phyloP scores from a whole-genome alignment of 2,888 invertebrate genomes.

The Lepetodrilus schrolli region DNA sequence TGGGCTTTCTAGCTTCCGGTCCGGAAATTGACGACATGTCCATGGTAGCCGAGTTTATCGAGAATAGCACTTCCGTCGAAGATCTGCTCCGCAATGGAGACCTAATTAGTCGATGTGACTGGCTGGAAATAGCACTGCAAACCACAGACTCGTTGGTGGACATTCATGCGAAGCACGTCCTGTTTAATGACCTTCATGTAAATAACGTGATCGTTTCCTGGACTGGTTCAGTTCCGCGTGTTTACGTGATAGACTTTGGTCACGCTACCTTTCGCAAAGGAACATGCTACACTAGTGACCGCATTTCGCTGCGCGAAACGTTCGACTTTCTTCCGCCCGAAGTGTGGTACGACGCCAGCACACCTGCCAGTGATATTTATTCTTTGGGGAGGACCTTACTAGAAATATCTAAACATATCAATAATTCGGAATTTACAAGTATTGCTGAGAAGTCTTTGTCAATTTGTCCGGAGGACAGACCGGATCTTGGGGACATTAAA shows the following conservation, averaged over 20 bases:
- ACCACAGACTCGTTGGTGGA: not conserved
- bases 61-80: not conserved
- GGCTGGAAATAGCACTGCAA: not conserved
- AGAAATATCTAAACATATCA: not conserved
- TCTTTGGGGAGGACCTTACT: not conserved
- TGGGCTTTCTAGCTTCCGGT: not conserved
- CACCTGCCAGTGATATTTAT: not conserved
- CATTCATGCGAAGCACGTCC: not conserved
- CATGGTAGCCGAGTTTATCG: not conserved
- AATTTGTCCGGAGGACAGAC: not conserved
- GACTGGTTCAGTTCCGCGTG: not conserved
- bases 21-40: not conserved
- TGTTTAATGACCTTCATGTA: not conserved
- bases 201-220: slow-evolving; percentile 3
- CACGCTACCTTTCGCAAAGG: not conserved
- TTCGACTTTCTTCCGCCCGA: not conserved
- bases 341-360: not conserved
- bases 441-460: not conserved
- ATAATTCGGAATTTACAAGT: not conserved
- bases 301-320: not conserved
- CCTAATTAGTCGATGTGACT: not conserved
- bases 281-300: not conserved
- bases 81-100: not conserved
- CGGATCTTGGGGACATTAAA: not conserved
- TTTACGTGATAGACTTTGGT: slow-evolving; percentile 4